A percentile compares a stretch with the other conserved stretches of the same genome.
Evolutionary conservation across 2,888 invertebrate genomes (phyloP).

Genomic region (Rhingia rostrata): DNA sequence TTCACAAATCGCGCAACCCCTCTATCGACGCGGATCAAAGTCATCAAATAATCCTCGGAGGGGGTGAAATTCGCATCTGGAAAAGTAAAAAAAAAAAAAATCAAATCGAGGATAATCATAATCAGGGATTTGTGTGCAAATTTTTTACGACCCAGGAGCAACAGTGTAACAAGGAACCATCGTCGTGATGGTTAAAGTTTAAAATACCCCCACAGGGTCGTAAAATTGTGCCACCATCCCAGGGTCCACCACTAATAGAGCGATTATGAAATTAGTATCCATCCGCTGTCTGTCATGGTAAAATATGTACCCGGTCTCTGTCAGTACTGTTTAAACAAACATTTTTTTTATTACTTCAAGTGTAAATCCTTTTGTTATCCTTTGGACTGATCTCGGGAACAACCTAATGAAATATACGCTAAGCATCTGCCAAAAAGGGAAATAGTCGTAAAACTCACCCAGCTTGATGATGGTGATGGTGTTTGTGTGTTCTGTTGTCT

Average conservation of each 20-base stretch:
- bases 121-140: slow-evolving; percentile 62
- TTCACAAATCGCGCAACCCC: slow-evolving; percentile 48
- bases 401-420: slow-evolving; percentile 47
- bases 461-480: slow-evolving; percentile 59
- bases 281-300: slow-evolving; percentile 5
- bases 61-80: slow-evolving; percentile 1
- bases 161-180: slow-evolving; percentile 9
- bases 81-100: slow-evolving; percentile 27
- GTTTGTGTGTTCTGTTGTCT: slow-evolving; percentile 1
- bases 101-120: slow-evolving; percentile 53
- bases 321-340: slow-evolving; percentile 4
- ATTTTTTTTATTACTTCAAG: slow-evolving; percentile 57
- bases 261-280: slow-evolving; percentile 64
- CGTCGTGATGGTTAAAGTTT: slow-evolving; percentile 23
- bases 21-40: slow-evolving; percentile 64
- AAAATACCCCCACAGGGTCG: slow-evolving; percentile 31
- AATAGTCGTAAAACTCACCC: slow-evolving; percentile 69
- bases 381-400: slow-evolving; percentile 52
- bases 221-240: slow-evolving; percentile 15
- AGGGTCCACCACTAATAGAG: slow-evolving; percentile 59
- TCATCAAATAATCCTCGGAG: slow-evolving; percentile 34
- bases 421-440: slow-evolving; percentile 65
- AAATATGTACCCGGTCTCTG: not conserved
- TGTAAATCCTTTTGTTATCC: slow-evolving; percentile 72
- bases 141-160: slow-evolving; percentile 50